Evolutionary conservation across 1,140 invertebrate species (phyloP), one percentile per base, ranked within the genome.

Genomic region (Frieseomelitta varia): DNA sequence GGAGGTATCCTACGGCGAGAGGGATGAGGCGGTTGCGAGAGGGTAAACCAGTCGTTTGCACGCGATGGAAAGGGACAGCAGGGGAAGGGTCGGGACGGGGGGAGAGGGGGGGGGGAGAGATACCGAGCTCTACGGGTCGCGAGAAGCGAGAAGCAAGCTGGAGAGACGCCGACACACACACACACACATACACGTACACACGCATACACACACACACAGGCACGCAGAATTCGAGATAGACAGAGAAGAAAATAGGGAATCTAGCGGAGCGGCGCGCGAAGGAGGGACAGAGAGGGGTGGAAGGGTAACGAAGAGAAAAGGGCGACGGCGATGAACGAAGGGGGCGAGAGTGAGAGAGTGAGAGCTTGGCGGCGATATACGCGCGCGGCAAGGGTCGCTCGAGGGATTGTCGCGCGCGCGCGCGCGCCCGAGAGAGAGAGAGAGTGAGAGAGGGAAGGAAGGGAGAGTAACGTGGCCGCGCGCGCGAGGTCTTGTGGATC

Each of bases 1-100:
- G 79, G 80, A 93, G 94, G 93, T 81, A 82, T 79, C 79, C 79
- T 63, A 78, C 93, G 81, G 77, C 67, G 71, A 69, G 94, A 84
- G 69, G 79, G 78, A 82, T 92, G 93, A 61, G 78, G 84, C 72
- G 68, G 87, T 85, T 86, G 84, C 85, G 87, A 86, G 78, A 74
- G 85, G 78, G 85, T 56, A 51, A 58, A 56, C 55, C 73, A 21
- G 73, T 75, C 55, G 73, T 75, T 75, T 75, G 73, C 55, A 39
- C 55, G 73, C 55, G 73, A 58, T 75, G 30, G 55, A 75, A 56
- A 58, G 74, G 61, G 72, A 85, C 74, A 56, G 75, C 74, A 51
- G 75, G 56, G 65, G 69, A n/a, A n/a, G n/a, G n/a, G n/a, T n/a
- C n/a, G n/a, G n/a, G n/a, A n/a, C n/a, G n/a, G 30, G 30, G 75